phyloP scores from a whole-genome alignment of 2,113 vertebrate genomes.

The Agapornis roseicollis region DNA sequence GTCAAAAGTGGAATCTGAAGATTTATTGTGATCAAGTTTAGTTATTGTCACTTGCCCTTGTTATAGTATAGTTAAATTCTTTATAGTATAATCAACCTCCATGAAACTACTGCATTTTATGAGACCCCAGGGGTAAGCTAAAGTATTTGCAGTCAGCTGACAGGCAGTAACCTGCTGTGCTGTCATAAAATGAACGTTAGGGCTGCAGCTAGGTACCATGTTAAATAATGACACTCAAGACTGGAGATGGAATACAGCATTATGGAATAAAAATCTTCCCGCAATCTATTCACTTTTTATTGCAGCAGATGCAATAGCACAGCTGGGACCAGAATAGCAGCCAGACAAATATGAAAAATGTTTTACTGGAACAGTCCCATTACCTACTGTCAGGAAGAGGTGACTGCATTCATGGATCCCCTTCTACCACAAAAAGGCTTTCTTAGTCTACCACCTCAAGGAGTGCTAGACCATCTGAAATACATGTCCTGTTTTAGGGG shows the following conservation, averaged over 20 bases:
- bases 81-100: not conserved
- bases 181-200: not conserved
- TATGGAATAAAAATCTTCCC: slow-evolving; percentile 16
- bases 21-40: not conserved
- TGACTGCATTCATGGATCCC: not conserved
- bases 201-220: not conserved
- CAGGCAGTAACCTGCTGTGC: not conserved
- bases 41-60: not conserved
- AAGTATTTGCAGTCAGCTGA: not conserved
- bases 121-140: not conserved
- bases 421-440: not conserved
- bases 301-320: slow-evolving; percentile 19
- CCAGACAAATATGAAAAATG: slow-evolving; percentile 28
- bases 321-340: slow-evolving; percentile 17
- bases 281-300: slow-evolving; percentile 6
- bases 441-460: not conserved
- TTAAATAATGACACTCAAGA: not conserved
- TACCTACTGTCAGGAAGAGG: not conserved
- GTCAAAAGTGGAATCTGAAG: not conserved
- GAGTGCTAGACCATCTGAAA: not conserved
- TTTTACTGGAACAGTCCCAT: slow-evolving; percentile 26
- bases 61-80: not conserved
- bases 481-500: not conserved
- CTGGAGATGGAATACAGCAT: not conserved
- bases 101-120: not conserved